Percentiles rank a stretch among this genome's conserved stretches.
phyloP scores from a whole-genome alignment of 2,113 vertebrate genomes.

The Oceanodroma tethys region DNA sequence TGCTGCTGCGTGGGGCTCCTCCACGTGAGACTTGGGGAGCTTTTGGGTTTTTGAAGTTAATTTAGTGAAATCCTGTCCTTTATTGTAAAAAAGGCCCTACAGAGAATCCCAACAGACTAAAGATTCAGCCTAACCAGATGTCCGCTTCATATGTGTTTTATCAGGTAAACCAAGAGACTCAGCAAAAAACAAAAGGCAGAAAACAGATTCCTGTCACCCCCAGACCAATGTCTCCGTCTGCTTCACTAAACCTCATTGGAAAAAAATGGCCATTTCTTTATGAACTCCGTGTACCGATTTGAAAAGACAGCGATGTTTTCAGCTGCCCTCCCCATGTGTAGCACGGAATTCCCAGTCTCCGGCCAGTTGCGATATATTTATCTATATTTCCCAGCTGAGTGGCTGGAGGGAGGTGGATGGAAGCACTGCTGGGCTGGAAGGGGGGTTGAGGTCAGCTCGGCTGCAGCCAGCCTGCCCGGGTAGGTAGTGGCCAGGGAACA shows the following conservation, averaged over 20 bases:
- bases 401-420: background rate
- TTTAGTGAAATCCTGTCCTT: background rate
- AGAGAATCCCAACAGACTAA: background rate
- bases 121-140: background rate
- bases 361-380: background rate
- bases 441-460: background rate
- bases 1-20: rapidly evolving
- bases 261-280: background rate
- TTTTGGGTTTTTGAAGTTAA: background rate
- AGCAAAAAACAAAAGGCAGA: background rate
- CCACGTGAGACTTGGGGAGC: rapidly evolving
- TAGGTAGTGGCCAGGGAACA: background rate
- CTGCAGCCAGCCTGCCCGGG: background rate
- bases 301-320: background rate
- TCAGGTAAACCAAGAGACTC: too few relatives aligned
- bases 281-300: background rate
- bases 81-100: background rate
- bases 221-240: background rate
- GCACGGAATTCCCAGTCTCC: background rate
- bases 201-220: background rate
- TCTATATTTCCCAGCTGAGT: background rate
- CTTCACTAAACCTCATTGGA: background rate
- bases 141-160: background rate
- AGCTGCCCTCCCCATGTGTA: too few relatives aligned
- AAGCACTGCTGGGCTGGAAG: background rate